Base-by-base conservation (phyloP, 2,888 invertebrate genomes). In the Cantharis lateralis region DNA sequence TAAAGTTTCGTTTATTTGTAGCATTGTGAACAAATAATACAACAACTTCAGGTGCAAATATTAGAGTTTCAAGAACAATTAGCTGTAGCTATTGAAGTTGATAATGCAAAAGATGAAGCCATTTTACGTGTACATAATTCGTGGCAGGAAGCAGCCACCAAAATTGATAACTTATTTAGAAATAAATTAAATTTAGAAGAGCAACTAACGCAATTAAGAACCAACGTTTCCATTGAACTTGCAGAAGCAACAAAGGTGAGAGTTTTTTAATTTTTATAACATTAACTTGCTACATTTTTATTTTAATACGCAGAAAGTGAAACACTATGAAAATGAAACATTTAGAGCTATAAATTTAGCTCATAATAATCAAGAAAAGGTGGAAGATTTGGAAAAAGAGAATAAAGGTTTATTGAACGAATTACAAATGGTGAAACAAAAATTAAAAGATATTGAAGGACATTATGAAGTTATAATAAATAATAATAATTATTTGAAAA, bases 51-150 rank as follows among this genome's bases (percentile, higher is more conserved):
- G 85, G 91, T 91, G 81, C 92, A 93, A 81, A 87, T 94, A 70
- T 87, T 95, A 24, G 95, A 95, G 81, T 92, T 94, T 82, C 94
- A 95, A 85, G 94, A 96, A 85, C 93, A 93, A 82, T 86, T 96
- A 26, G 94, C 95, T 0, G 95, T 95, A 0, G 95, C 95, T 0
- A 86, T 95, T 5, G 91, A 93, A 86, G 93, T 95, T 0, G 95
- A 96, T 86, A 91, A 92, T 74, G 91, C 93, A 0, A 96, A 96
- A 85, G 95, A 95, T 82, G 87, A 89, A 0, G 92, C 94, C 0
- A 92, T 96, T 73, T 84, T 88, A 3, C 92, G 92, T 82, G 90
- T 94, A 63, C 91, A 93, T 74, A 91, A 91, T 13, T 92, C 93
- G 0, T 93, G 93, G 90, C 88, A 91, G 15, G 90, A 90, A 77